phyloP scores from a whole-genome alignment of 2,113 vertebrate genomes.

The Neofelis nebulosa region DNA sequence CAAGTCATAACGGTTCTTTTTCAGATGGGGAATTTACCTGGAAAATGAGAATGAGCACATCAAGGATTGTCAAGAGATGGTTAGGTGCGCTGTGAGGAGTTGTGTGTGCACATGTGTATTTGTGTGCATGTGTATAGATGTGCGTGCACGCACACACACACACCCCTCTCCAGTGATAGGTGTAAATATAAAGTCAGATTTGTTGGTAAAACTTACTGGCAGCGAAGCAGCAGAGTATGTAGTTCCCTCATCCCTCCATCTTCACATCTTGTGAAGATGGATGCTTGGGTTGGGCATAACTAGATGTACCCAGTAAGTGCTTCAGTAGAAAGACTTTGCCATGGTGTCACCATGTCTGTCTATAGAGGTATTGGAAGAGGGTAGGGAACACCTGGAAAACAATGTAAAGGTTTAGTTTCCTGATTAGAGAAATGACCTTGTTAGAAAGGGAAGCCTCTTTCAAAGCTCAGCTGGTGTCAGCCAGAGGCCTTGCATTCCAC shows the following conservation, averaged over 20 bases:
- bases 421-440: background rate
- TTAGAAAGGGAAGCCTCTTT: background rate
- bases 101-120: accelerated
- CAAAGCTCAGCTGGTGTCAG: background rate
- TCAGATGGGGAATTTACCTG: slow-evolving; percentile 20
- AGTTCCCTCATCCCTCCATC: background rate
- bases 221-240: background rate
- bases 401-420: background rate
- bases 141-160: accelerated
- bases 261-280: background rate
- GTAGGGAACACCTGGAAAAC: background rate
- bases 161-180: background rate
- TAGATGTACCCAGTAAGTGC: background rate
- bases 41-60: background rate
- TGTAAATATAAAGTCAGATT: background rate
- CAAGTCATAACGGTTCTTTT: background rate
- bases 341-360: accelerated
- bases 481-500: background rate
- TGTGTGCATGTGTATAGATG: background rate
- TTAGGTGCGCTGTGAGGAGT: background rate
- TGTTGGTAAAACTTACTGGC: background rate
- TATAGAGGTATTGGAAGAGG: background rate
- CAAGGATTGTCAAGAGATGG: background rate
- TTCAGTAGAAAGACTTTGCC: background rate
- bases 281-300: background rate